A percentile compares a stretch with the other conserved stretches of the same genome.
Evolutionary conservation across 64 coral and sea anemone genomes (phyloP).

Genomic region (Exaiptasia diaphana): DNA sequence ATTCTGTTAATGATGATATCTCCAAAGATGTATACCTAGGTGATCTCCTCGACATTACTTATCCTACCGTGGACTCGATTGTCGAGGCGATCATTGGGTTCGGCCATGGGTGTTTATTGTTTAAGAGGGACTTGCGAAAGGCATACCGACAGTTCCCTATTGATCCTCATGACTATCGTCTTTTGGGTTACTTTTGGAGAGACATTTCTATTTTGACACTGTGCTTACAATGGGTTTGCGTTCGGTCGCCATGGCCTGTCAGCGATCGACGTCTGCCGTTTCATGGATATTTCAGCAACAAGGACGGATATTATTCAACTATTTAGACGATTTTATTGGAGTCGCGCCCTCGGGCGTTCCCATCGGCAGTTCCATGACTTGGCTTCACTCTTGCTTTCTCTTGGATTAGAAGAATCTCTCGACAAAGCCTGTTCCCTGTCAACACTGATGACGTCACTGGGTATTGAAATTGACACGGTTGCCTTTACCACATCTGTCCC

Average conservation of each 20-base stretch:
- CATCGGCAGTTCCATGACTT: background rate
- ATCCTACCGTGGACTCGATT: constrained; percentile 2
- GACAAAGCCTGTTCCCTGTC: constrained; percentile 25
- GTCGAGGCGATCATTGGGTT: background rate
- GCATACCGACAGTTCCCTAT: constrained; percentile 43
- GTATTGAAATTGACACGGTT: constrained; percentile 1
- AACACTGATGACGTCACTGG: constrained; percentile 29
- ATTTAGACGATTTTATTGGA: constrained; percentile 56
- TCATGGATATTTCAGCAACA: constrained; percentile 31
- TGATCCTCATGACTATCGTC: constrained; percentile 45
- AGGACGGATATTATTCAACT: constrained; percentile 22
- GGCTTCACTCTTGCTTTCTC: background rate
- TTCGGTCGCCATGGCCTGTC: constrained; percentile 43
- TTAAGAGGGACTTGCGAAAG: constrained; percentile 36
- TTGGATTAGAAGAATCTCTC: constrained; percentile 21
- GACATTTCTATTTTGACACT: constrained; percentile 34
- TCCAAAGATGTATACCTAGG: constrained; percentile 2
- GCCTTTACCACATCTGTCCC: background rate
- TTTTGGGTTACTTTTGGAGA: constrained; percentile 42
- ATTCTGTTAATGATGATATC: constrained; percentile 34
- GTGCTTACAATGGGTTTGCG: constrained; percentile 43
- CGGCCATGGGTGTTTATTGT: constrained; percentile 23
- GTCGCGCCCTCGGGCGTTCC: background rate
- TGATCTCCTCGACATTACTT: background rate
- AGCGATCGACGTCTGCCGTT: constrained; percentile 32